A percentile compares a stretch with the other conserved stretches of the same genome.
Evolutionary conservation across 2,797 vertebrate species (phyloP).

Genomic region (Heteromormyrus szaboi): DNA sequence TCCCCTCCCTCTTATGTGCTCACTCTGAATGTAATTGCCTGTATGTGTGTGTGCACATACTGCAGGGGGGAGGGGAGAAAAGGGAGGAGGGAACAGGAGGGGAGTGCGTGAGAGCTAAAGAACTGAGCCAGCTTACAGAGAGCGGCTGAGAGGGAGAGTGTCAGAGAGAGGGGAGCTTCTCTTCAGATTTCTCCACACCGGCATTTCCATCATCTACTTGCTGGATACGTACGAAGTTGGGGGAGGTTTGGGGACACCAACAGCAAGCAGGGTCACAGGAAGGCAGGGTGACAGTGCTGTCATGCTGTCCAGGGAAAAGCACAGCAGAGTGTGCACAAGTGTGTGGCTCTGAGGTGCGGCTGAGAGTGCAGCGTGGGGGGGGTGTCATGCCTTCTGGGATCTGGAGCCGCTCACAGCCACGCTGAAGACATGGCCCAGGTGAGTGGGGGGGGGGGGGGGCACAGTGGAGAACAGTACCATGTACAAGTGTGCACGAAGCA

Average conservation of each 20-base stretch:
- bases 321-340: slow-evolving; percentile 20
- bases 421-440: slow-evolving; percentile 66
- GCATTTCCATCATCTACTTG: background rate
- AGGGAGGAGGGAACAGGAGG: slow-evolving; percentile 35
- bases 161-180: slow-evolving; percentile 1
- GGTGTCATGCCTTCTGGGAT: slow-evolving; percentile 47
- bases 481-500: background rate
- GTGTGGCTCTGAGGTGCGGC: slow-evolving; percentile 5
- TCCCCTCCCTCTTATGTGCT: slow-evolving; percentile 17
- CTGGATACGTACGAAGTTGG: background rate
- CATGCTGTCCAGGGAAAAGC: slow-evolving; percentile 19
- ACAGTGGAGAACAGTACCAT: background rate
- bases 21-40: slow-evolving; percentile 46
- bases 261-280: slow-evolving; percentile 24
- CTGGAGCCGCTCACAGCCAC: slow-evolving; percentile 37
- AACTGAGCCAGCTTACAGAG: slow-evolving; percentile 48
- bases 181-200: background rate
- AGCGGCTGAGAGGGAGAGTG: slow-evolving; percentile 16
- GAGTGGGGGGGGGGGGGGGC: slow-evolving; percentile 28
- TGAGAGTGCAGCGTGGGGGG: slow-evolving; percentile 13
- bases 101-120: slow-evolving; percentile 26
- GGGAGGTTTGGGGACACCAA: background rate
- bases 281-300: slow-evolving; percentile 22
- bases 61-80: slow-evolving; percentile 40
- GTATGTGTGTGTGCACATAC: slow-evolving; percentile 34